These are phyloP conservation scores for Drosophila novamexicana DNA, from an alignment of 1,140 invertebrate genomes.

Conservation along the genomic window DNA sequence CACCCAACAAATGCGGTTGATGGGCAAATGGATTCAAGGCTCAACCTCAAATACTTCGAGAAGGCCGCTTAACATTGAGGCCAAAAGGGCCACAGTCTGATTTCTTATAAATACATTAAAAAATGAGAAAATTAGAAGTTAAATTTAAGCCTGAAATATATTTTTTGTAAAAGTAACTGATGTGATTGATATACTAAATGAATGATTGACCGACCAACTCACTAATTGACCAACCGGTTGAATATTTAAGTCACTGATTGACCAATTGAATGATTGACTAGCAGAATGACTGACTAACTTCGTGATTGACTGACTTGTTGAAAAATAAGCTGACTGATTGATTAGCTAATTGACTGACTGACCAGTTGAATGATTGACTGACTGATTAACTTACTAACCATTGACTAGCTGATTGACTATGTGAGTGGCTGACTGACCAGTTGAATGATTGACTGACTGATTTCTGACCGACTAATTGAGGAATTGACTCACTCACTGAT, in stretches of 20 bases:
- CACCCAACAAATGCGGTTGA: conserved; percentile 18
- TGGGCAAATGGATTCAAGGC: conserved; percentile 28
- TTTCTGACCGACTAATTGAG: too few relatives aligned
- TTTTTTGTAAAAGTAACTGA: too few relatives aligned
- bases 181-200: neutral
- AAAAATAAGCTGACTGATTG: neutral
- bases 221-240: neutral
- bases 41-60: conserved; percentile 2
- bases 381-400: neutral
- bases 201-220: neutral
- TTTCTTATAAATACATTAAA: too few relatives aligned
- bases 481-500: too few relatives aligned
- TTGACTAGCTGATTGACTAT: neutral
- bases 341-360: neutral
- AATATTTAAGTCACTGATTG: neutral
- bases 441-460: neutral
- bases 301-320: neutral
- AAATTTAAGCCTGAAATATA: too few relatives aligned
- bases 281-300: neutral
- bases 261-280: neutral
- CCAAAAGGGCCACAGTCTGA: neutral
- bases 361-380: too few relatives aligned
- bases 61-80: neutral
- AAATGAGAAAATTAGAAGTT: too few relatives aligned
- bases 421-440: neutral